Evolutionary conservation across 2,797 vertebrate species (phyloP).

Genomic region (Microctenopoma lineatum): DNA sequence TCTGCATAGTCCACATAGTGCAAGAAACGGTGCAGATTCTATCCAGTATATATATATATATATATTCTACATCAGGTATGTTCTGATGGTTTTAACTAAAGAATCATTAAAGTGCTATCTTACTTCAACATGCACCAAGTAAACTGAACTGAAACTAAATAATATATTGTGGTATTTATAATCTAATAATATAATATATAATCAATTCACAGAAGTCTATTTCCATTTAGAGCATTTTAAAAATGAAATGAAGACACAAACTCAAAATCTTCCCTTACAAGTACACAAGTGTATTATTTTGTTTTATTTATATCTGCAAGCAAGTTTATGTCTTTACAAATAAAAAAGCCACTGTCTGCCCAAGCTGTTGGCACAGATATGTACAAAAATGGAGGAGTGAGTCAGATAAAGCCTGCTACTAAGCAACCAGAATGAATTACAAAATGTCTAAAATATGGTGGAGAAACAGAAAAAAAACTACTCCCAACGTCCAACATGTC

Average conservation of each 20-base stretch:
- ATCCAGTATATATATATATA: too few relatives aligned
- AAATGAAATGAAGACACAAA: conserved; percentile 67
- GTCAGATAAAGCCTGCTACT: conserved; percentile 93
- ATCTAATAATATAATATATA: too few relatives aligned
- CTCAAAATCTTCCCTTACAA: conserved; percentile 77
- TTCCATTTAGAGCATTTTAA: background rate
- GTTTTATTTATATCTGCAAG: conserved; percentile 96
- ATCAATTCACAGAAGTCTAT: background rate
- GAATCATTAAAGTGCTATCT: too few relatives aligned
- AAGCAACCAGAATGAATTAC: conserved; percentile 96
- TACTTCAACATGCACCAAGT: too few relatives aligned
- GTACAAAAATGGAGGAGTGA: conserved; percentile 91
- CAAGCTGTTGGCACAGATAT: conserved; percentile 99
- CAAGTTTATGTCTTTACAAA: conserved; percentile 96
- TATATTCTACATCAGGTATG: too few relatives aligned
- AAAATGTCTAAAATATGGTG: conserved; percentile 81
- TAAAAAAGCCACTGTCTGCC: conserved; percentile 93
- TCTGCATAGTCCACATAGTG: too few relatives aligned
- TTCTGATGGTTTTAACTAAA: too few relatives aligned
- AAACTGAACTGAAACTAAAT: too few relatives aligned
- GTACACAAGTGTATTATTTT: conserved; percentile 93
- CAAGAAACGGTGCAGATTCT: too few relatives aligned
- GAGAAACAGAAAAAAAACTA: conserved; percentile 68
- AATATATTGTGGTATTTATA: too few relatives aligned
- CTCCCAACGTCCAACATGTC: conserved; percentile 74